Percentiles rank a stretch among this genome's conserved stretches.
These are phyloP conservation scores for Falco peregrinus DNA, from an alignment of 2,797 vertebrate genomes.

Conservation along the genomic window DNA sequence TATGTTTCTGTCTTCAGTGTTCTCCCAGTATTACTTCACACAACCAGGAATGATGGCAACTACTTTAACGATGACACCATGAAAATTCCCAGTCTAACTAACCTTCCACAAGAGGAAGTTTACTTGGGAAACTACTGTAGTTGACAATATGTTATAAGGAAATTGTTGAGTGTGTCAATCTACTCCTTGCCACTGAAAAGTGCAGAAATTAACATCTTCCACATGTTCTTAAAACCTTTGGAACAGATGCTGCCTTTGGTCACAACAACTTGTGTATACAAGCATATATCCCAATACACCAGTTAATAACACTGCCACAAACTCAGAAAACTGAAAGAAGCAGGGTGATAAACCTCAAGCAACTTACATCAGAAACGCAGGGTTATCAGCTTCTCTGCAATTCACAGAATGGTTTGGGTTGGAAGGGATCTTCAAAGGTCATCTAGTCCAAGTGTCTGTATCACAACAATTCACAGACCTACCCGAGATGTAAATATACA, in stretches of 20 bases:
- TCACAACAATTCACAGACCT: background rate
- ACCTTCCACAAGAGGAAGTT: background rate
- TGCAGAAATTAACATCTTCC: background rate
- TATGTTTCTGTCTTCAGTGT: background rate
- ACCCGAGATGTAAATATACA: background rate
- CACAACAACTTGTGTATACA: background rate
- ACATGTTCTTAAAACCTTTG: background rate
- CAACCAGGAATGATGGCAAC: background rate
- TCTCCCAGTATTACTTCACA: background rate
- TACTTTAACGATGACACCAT: background rate
- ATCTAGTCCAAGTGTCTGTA: background rate
- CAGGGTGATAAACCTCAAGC: background rate
- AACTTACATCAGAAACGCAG: background rate
- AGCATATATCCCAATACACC: background rate
- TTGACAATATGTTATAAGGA: background rate
- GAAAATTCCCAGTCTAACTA: background rate
- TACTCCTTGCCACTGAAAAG: background rate
- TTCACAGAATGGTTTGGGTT: no score
- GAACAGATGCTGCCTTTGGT: background rate
- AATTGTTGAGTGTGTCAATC: background rate
- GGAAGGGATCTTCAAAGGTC: no score
- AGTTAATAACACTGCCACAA: background rate
- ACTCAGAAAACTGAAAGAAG: background rate
- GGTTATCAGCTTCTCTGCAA: background rate
- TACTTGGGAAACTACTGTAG: background rate